Percentiles rank a stretch among this genome's conserved stretches.
These are phyloP conservation scores for Prunella strophiata DNA, from an alignment of 2,797 vertebrate species.

Conservation along the genomic window DNA sequence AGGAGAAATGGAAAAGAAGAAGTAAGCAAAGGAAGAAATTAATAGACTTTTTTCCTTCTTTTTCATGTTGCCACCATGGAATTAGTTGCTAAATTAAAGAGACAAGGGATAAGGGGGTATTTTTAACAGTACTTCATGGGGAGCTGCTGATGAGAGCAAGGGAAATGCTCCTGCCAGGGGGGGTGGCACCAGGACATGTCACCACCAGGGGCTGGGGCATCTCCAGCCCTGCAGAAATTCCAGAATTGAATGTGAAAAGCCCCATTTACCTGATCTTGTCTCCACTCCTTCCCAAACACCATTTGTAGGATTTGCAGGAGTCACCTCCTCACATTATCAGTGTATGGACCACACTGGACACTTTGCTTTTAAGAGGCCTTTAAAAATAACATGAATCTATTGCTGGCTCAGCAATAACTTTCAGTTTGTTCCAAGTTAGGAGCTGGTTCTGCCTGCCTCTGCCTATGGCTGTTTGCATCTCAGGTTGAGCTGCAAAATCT, in stretches of 20 bases:
- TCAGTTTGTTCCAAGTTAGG: neutral
- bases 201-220: neutral
- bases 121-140: neutral
- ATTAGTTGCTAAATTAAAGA: neutral
- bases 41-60: neutral
- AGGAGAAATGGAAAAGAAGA: neutral
- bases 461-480: neutral
- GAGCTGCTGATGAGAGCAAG: fast-evolving
- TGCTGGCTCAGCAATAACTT: neutral
- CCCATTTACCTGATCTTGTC: fast-evolving
- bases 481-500: neutral
- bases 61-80: neutral
- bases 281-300: fast-evolving
- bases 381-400: neutral
- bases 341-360: fast-evolving
- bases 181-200: fast-evolving
- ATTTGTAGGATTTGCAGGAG: neutral
- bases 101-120: neutral
- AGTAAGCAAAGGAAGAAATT: neutral
- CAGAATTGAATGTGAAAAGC: neutral
- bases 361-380: neutral
- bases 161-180: neutral
- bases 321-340: neutral
- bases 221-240: neutral
- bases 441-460: neutral